Base-by-base conservation (phyloP, 2,888 invertebrate genomes). In the Spisula subtruncata region DNA sequence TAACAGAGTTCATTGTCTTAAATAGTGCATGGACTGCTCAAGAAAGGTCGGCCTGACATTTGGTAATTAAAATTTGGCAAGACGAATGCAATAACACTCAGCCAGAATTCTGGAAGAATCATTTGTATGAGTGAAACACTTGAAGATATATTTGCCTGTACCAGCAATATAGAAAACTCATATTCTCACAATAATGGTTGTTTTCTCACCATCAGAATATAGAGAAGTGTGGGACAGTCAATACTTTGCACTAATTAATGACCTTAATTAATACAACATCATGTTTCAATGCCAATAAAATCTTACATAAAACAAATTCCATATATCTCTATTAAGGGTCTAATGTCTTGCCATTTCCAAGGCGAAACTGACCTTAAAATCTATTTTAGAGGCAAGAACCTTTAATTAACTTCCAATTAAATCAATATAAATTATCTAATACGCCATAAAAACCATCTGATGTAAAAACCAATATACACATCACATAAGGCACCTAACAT, bases 261-360 rank as follows among this genome's bases (percentile, higher is more conserved):
- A 10, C 10, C 25, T 66, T 41, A 66, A 66, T 66, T 66, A 66
- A 66, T 66, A 66, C 25, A 10, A 5, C 60, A 66, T 66, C 25
- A 25, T 10, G 60, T n/a, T 66, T 66, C 60, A 66, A 66, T 25
- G 60, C 60, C 60, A 66, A 66, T 25, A 25, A 25, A n/a, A 66
- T 66, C 60, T 66, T 66, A 66, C 60, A 66, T 66, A 66, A 66
- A 66, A 66, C n/a, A 66, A 66, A 66, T 66, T 25, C 60, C 25
- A 66, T 25, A 41, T 41, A 41, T 6, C 60, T 66, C 60, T n/a
- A 66, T 66, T 66, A 66, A 66, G 60, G 25, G 25, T 25, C n/a
- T n/a, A 66, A 66, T 66, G 4, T 25, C n/a, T 25, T 66, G 60
- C n/a, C 25, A 66, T 66, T 66, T 25, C 60, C 60, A 66, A 25